Base-by-base conservation (phyloP, 2,113 vertebrate genomes). In the Thamnaconus septentrionalis region DNA sequence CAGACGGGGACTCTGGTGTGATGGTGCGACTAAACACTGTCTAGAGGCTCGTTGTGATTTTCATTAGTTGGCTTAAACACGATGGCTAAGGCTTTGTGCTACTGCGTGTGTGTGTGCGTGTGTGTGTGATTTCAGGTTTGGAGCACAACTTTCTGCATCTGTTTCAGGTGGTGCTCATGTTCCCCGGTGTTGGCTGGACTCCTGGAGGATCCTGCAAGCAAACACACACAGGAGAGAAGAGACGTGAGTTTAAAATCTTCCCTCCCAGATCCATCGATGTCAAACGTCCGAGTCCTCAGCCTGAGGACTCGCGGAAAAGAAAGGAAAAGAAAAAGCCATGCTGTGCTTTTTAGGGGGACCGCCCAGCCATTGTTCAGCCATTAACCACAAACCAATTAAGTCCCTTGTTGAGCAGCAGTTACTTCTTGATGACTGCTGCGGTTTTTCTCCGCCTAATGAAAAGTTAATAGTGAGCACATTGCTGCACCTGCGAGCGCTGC, bases 341-440 rank as follows among this genome's bases (percentile, higher is more conserved):
- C 18, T 31, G 18, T 31, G 18, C 18, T 31, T 31, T 31, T 31
- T 31, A 31, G 2, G 18, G 18, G 18, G 18, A 31, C 18, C 18
- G 18, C 18, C 18, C 18, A 31, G 18, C 18, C 18, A 31, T 31
- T 31, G 18, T 31, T 31, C 18, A 71, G 57, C 48, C 67, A 69
- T 82, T 76, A 85, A 79, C 70, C 59, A 47, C 71, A 63, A 53
- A 73, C 71, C 79, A 75, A 72, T 79, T 73, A 80, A 3, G 62
- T 70, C 69, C 57, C 68, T 64, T 65, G 59, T 75, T 69, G 59
- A 75, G 80, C 57, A 66, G 74, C 61, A 59, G 49, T 69, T 53
- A 70, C 77, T 75, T 85, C 69, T 84, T 87, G 79, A 85, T 82
- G 85, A 84, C 77, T 75, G 63, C 61, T 54, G 71, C 42, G 58